phyloP scores from a whole-genome alignment of 2,888 invertebrate genomes.

The Noctua comes region DNA sequence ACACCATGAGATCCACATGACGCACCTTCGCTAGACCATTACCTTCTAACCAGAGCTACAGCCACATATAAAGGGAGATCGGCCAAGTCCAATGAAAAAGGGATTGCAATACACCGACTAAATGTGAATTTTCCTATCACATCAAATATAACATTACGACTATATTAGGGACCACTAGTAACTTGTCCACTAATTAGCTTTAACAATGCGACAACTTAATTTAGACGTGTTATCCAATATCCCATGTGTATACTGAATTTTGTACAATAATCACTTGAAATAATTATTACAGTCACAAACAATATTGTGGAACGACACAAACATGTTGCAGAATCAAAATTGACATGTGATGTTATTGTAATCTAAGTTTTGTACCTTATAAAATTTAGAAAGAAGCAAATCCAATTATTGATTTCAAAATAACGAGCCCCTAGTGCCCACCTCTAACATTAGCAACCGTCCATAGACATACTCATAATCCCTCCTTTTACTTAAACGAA shows the following conservation, averaged over 20 bases:
- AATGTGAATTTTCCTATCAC: constrained; percentile 84
- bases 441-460: constrained; percentile 70
- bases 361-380: constrained; percentile 86
- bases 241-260: constrained; percentile 76
- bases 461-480: constrained; percentile 75
- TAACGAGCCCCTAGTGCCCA: constrained; percentile 75
- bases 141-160: constrained; percentile 86
- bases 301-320: constrained; percentile 67
- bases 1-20: constrained; percentile 54
- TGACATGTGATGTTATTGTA: constrained; percentile 78
- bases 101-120: constrained; percentile 87
- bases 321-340: constrained; percentile 72
- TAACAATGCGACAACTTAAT: constrained; percentile 86
- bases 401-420: constrained; percentile 76
- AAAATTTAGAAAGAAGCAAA: constrained; percentile 80
- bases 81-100: constrained; percentile 77
- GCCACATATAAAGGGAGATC: constrained; percentile 80
- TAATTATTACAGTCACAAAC: constrained; percentile 62
- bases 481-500: constrained; percentile 78
- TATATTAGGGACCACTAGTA: constrained; percentile 84
- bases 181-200: constrained; percentile 82
- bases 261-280: constrained; percentile 75
- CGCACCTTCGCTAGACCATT: constrained; percentile 66
- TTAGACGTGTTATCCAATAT: constrained; percentile 80
- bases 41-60: constrained; percentile 71